These are phyloP conservation scores for Moxostoma hubbsi DNA, from an alignment of 2,797 vertebrate genomes.

Conservation along the genomic window DNA sequence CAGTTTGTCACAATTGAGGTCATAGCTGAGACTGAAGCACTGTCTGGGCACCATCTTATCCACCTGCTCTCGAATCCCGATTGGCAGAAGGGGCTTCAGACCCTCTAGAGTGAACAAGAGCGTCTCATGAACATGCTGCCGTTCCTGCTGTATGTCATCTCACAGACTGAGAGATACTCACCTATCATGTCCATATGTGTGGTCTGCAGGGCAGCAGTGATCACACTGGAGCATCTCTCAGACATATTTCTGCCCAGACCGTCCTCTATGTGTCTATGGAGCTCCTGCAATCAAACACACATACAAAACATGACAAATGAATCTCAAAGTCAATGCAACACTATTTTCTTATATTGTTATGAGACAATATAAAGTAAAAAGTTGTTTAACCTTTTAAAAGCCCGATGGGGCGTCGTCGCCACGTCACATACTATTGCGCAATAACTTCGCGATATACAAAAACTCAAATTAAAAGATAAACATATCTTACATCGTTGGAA, in stretches of 20 bases:
- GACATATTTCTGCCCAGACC: slow-evolving; percentile 95
- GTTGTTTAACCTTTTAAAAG: too few relatives aligned
- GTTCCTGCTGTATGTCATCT: not conserved
- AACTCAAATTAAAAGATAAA: too few relatives aligned
- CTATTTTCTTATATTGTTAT: too few relatives aligned
- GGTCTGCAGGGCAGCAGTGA: slow-evolving; percentile 84
- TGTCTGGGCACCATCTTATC: slow-evolving; percentile 88
- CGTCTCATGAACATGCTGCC: not conserved
- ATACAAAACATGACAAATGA: not conserved
- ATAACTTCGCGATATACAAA: too few relatives aligned
- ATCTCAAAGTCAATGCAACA: too few relatives aligned
- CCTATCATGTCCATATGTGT: slow-evolving; percentile 97
- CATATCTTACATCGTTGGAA: too few relatives aligned
- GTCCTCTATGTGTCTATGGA: slow-evolving; percentile 93
- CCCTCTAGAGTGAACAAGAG: slow-evolving; percentile 77
- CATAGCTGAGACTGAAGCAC: slow-evolving; percentile 92
- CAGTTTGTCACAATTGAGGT: slow-evolving; percentile 96
- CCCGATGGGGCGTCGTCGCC: too few relatives aligned
- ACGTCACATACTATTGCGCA: too few relatives aligned
- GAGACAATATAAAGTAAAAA: too few relatives aligned
- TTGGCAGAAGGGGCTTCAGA: slow-evolving; percentile 90
- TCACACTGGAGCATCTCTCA: slow-evolving; percentile 88
- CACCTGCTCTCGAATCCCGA: slow-evolving; percentile 81
- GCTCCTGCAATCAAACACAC: slow-evolving; percentile 77
- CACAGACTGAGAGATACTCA: slow-evolving; percentile 60